Evolutionary conservation across 2,113 vertebrate species (phyloP), one percentile per base, ranked within the genome.

Genomic region (western clawed frog (Xenopus tropicalis)): DNA sequence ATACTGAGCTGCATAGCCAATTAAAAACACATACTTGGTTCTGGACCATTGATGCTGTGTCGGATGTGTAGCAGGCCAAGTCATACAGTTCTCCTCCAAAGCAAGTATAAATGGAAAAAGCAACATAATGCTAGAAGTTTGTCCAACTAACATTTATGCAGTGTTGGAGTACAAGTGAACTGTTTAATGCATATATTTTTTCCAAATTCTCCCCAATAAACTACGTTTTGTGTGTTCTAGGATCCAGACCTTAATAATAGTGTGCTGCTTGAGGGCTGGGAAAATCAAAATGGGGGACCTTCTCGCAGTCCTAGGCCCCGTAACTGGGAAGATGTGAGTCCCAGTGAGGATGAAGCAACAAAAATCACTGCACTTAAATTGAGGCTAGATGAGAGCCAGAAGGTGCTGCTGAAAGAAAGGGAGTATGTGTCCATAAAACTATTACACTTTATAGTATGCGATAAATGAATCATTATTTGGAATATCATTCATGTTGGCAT

Each of bases 321-420:
- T 12, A 93, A 93, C 86, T 98, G 96, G 96, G 96, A 96, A 2
- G 94, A 96, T 1, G 59, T 91, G 29, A 82, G 86, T 1, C 1
- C 82, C 4, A 14, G 83, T 0, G 95, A 98, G 71, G 96, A 98
- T 24, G 96, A 98, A 14, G 79, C 88, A 64, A 88, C 94, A 79
- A 98, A 93, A 87, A 79, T 97, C 78, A 97, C 91, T 0, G 97
- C 92, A 22, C 89, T 99, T 24, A 94, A 96, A 80, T 92, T 98
- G n/a, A 90, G 97, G 57, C 89, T 99, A 69, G 96, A 99, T 0
- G 95, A 99, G 69, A 95, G 94, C 63, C 97, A 98, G 81, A 98
- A 98, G 83, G 94, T 97, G 84, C 86, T 95, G 21, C 90, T 94
- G 23, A 95, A 95, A 79, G 94, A 95, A 74, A 75, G 94, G 70